phyloP scores from a whole-genome alignment of 2,888 invertebrate genomes.

The Callosobruchus maculatus region DNA sequence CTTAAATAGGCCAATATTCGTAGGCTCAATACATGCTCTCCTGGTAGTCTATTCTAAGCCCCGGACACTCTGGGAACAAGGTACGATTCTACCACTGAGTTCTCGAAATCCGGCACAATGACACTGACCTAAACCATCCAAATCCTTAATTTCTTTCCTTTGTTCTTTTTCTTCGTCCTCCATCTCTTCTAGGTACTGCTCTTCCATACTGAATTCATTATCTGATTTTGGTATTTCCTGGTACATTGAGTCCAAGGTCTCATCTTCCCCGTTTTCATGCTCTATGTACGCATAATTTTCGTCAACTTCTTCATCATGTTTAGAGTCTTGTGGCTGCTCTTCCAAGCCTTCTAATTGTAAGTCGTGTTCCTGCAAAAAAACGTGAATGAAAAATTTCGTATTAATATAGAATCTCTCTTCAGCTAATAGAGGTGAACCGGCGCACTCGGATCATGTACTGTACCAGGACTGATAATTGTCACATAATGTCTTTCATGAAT shows the following conservation, averaged over 20 bases:
- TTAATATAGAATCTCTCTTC: too few species aligned
- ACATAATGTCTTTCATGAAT: too few species aligned
- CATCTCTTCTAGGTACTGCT: not conserved
- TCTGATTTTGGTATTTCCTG: not conserved
- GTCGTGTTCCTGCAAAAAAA: not conserved
- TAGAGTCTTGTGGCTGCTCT: not conserved
- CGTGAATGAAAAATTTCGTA: not conserved
- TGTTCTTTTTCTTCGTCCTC: not conserved
- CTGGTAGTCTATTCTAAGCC: too few species aligned
- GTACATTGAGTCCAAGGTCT: not conserved
- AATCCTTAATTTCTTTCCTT: not conserved
- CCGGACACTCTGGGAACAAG: too few species aligned
- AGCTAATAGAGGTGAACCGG: too few species aligned
- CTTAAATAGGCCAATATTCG: too few species aligned
- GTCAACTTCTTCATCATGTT: not conserved
- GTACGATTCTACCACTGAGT: too few species aligned
- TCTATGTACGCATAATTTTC: not conserved
- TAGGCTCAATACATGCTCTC: too few species aligned
- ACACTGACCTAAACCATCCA: not conserved
- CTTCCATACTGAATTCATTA: not conserved
- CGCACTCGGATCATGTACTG: too few species aligned
- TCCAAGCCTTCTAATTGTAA: not conserved
- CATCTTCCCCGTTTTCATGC: not conserved
- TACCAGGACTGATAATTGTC: too few species aligned
- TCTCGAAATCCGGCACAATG: too few species aligned